Conservation (phyloP, 2,797 vertebrate species). For the Thalassophryne amazonica region DNA sequence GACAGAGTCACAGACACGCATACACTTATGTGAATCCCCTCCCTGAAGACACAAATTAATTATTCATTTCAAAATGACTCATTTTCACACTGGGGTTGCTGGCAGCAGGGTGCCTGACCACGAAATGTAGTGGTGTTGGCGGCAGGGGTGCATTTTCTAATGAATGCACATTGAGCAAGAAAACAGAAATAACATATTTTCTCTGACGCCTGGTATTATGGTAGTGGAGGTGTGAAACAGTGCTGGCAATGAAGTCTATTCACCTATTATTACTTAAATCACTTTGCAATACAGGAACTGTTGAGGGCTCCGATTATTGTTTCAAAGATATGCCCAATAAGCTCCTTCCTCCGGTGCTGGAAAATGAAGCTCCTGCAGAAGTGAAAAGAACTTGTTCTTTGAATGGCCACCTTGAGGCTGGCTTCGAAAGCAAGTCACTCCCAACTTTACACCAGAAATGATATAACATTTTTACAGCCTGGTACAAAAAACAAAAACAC, state of each 20-base stretch:
- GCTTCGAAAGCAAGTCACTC: no score
- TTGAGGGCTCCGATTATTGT: slow-evolving; percentile 2
- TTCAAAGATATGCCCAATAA: no score
- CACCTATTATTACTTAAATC: slow-evolving; percentile 16
- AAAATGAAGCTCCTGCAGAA: no score
- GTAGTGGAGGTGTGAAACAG: slow-evolving; percentile 44
- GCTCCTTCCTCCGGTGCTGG: no score
- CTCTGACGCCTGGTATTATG: slow-evolving; percentile 54
- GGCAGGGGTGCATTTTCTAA: slow-evolving; percentile 72
- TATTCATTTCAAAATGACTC: slow-evolving; percentile 82
- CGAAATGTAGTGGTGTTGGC: no score
- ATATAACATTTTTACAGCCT: no score
- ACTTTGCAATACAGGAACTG: neutral
- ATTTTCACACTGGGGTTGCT: slow-evolving; percentile 72
- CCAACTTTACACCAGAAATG: no score
- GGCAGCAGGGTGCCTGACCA: slow-evolving; percentile 63
- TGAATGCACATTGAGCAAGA: slow-evolving; percentile 72
- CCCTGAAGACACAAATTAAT: slow-evolving; percentile 74
- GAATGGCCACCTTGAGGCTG: no score
- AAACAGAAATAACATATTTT: slow-evolving; percentile 72
- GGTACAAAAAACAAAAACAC: no score
- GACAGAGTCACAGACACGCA: slow-evolving; percentile 9
- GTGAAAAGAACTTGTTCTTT: no score
- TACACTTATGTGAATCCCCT: slow-evolving; percentile 52
- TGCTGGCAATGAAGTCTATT: slow-evolving; percentile 41